Conservation (phyloP, 2,797 vertebrate species). For the Propithecus perrieri region DNA sequence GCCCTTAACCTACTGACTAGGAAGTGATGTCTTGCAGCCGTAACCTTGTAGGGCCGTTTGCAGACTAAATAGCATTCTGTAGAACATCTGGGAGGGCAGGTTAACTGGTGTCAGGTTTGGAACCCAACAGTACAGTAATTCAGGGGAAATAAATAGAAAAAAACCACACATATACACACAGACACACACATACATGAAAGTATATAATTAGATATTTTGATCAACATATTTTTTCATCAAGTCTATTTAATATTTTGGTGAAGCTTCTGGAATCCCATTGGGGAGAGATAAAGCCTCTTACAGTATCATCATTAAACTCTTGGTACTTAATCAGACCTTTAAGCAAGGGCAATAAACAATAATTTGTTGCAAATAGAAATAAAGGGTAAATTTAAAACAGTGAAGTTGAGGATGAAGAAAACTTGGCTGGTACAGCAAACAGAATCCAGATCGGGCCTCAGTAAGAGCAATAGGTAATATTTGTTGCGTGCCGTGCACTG, state of each 20-base stretch:
- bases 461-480: not conserved
- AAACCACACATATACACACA: not conserved
- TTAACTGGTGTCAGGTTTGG: not conserved
- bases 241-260: not conserved
- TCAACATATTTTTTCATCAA: not conserved
- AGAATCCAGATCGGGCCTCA: not conserved
- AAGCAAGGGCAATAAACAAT: not conserved
- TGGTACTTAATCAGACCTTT: not conserved
- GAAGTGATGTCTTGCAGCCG: not conserved
- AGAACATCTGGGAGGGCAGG: not conserved
- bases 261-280: not conserved
- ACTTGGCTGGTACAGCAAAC: not conserved
- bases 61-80: not conserved
- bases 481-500: rapidly evolving
- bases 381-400: not conserved
- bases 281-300: not conserved
- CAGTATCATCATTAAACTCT: not conserved
- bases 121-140: not conserved
- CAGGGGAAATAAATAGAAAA: not conserved
- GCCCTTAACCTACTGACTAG: not conserved
- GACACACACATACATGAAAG: not conserved
- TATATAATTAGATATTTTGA: not conserved
- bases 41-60: not conserved
- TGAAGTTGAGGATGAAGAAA: not conserved
- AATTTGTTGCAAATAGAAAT: not conserved